Evolutionary conservation across 1,140 invertebrate genomes (phyloP), one percentile per base, ranked within the genome.

Genomic region (Caenorhabditis briggsae): DNA sequence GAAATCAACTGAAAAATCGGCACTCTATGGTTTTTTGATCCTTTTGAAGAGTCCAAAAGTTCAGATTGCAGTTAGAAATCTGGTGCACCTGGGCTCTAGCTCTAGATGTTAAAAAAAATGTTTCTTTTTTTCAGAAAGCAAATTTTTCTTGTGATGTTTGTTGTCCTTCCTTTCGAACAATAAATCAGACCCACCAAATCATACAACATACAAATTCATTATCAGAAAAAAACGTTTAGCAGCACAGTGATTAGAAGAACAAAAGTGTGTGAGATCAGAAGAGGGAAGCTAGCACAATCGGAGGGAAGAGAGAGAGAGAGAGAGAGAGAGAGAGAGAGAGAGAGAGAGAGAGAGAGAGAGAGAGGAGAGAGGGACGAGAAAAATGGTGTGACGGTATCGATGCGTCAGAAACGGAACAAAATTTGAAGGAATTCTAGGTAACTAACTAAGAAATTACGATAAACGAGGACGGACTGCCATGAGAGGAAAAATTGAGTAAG

Each of bases 201-300:
- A 33, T 33, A 33, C 33, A 33, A 33, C 33, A 33, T 33, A 33
- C 33, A 33, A 33, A 33, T 33, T 33, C 33, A 61, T 61, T 61
- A 61, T 33, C 23, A 61, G 23, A 33, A 61, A 11, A 33, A 20
- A 33, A 33, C 33, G 33, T 23, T 61, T 70, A 43, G 64, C 41
- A 18, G 64, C 33, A 43, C 33, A 23, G 16, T 70, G 64, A 70
- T 70, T 70, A 70, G 64, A 70, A 70, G 41, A 70, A 23, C 64
- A 43, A 70, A 20, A 14, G 64, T 70, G 43, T 33, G 33, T 70
- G 64, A 70, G 64, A 70, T 70, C 64, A 70, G 8, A 43, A 8
- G 64, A 70, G 16, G 41, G 64, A 70, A 70, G 64, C 64, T 70
- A 70, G 64, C 64, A 70, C 64, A 70, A 70, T 70, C 33, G 64